Conservation (phyloP, 1,140 invertebrate genomes). For the Lordiphosa stackelbergi region DNA sequence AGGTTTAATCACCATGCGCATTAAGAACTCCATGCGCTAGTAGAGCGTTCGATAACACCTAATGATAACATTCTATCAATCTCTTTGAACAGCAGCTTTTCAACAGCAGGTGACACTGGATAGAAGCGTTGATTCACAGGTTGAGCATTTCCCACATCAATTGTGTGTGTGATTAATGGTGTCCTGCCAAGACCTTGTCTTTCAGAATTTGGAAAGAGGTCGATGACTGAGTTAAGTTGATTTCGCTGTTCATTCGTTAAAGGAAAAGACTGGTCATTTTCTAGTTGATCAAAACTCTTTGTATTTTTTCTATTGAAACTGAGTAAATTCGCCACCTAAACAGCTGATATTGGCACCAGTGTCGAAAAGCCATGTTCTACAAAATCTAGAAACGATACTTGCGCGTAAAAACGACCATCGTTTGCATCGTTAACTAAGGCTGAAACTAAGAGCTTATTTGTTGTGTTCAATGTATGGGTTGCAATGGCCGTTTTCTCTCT, state of each 20-base stretch:
- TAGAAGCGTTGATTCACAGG: not conserved
- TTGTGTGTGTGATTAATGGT: not conserved
- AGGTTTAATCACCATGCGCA: too few species aligned
- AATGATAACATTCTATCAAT: not conserved
- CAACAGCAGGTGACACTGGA: not conserved
- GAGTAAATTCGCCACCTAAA: conserved; percentile 1
- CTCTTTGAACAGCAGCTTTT: not conserved
- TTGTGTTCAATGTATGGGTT: too few species aligned
- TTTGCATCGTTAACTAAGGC: not conserved
- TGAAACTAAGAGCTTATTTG: too few species aligned
- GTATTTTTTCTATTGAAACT: conserved; percentile 2
- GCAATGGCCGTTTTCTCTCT: too few species aligned
- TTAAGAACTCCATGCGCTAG: too few species aligned
- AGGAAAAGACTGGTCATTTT: not conserved
- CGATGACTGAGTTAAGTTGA: not conserved
- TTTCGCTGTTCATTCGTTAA: not conserved
- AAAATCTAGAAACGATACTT: not conserved
- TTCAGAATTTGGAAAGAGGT: not conserved
- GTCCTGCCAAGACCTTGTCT: not conserved
- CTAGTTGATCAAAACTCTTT: not conserved
- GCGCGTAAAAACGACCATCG: conserved; percentile 11
- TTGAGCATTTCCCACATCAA: not conserved
- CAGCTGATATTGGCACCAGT: too few species aligned
- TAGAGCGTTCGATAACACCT: too few species aligned
- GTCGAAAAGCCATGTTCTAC: not conserved